Conservation (phyloP, 2,888 invertebrate species). For the Glyphotaelius pellucidus region DNA sequence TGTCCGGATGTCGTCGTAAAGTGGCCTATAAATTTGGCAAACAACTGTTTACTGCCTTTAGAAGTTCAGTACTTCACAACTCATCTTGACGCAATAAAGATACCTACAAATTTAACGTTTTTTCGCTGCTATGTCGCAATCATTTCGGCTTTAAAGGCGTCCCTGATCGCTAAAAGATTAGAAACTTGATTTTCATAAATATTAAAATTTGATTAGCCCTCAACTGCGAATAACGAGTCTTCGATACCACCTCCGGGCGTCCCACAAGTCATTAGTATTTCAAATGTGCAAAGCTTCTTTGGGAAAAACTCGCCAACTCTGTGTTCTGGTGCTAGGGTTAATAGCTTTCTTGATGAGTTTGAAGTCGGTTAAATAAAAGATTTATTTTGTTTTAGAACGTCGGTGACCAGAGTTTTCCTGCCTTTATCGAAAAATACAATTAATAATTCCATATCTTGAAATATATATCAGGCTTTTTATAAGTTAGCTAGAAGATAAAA, state of each 20-base stretch:
- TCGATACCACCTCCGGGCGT: background rate
- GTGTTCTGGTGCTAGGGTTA: slow-evolving; percentile 9
- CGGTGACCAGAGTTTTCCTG: background rate
- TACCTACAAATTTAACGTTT: slow-evolving; percentile 13
- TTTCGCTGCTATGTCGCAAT: slow-evolving; percentile 28
- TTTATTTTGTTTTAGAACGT: background rate
- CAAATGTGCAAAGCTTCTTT: background rate
- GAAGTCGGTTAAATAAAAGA: background rate
- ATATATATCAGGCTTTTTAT: background rate
- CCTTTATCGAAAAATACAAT: background rate
- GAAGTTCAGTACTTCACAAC: background rate
- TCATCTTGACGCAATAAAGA: background rate
- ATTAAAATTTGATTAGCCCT: slow-evolving; percentile 12
- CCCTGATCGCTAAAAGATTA: background rate
- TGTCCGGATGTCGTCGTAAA: background rate
- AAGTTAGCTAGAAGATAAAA: background rate
- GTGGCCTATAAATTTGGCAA: background rate
- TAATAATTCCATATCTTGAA: background rate
- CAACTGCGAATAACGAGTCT: background rate
- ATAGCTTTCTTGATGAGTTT: slow-evolving; percentile 15
- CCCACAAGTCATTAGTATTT: slow-evolving; percentile 25
- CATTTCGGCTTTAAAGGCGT: background rate
- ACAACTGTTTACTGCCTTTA: background rate
- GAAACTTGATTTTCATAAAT: slow-evolving; percentile 25
- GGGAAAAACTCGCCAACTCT: background rate